phyloP scores from a whole-genome alignment of 2,888 invertebrate genomes.

The Arrhopalites spinosus region DNA sequence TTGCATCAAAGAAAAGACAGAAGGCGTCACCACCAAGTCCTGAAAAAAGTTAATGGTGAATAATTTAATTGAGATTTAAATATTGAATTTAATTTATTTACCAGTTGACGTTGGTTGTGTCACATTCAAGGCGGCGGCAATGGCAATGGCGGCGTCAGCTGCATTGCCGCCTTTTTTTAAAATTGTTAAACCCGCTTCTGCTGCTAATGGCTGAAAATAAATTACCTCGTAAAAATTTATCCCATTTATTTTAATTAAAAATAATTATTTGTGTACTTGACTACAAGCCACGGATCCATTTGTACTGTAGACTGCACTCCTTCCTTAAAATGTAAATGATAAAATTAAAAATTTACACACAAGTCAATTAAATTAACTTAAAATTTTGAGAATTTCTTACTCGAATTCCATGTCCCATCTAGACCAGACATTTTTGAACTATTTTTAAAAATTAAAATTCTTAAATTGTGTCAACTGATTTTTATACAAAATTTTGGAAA shows the following conservation, averaged over 20 bases:
- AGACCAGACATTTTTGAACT: too few relatives aligned
- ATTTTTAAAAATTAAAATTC: too few relatives aligned
- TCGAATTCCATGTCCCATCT: too few relatives aligned
- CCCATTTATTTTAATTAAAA: too few relatives aligned
- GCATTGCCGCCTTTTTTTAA: constrained; percentile 60
- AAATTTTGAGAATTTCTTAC: too few relatives aligned
- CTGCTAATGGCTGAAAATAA: constrained; percentile 43
- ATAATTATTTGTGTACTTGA: too few relatives aligned
- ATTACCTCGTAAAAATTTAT: background rate
- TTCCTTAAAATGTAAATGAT: too few relatives aligned
- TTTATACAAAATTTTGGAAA: too few relatives aligned
- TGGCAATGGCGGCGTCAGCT: constrained; percentile 61
- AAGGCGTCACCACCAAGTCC: constrained; percentile 60
- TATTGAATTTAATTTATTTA: background rate
- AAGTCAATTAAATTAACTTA: too few relatives aligned
- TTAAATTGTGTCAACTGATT: too few relatives aligned
- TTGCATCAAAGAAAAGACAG: constrained; percentile 59
- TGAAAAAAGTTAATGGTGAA: constrained; percentile 17
- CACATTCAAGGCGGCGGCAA: constrained; percentile 60
- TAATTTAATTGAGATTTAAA: background rate
- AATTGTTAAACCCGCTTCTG: constrained; percentile 55
- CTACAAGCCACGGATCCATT: constrained; percentile 54
- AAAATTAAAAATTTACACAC: too few relatives aligned
- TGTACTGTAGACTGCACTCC: constrained; percentile 48
- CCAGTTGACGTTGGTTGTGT: constrained; percentile 60